These are phyloP conservation scores for Karalla daura DNA, from an alignment of 2,797 vertebrate genomes.

Conservation along the genomic window DNA sequence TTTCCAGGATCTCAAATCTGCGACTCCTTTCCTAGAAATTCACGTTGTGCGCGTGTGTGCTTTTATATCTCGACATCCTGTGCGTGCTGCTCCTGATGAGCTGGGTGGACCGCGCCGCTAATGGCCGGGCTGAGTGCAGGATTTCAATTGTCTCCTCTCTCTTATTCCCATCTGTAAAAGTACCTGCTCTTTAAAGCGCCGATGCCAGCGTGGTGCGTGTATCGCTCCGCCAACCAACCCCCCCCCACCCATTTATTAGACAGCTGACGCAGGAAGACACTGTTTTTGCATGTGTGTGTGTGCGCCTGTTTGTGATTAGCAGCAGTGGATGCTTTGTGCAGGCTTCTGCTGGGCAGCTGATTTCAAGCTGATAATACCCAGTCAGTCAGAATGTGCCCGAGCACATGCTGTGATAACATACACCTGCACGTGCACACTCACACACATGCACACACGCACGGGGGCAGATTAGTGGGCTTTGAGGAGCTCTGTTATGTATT, in stretches of 20 bases:
- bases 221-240: constrained; percentile 40
- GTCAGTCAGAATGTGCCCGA: constrained; percentile 86
- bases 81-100: constrained; percentile 60
- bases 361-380: constrained; percentile 85
- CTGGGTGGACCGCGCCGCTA: constrained; percentile 15
- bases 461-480: constrained; percentile 89
- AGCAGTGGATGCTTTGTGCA: constrained; percentile 71
- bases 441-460: constrained; percentile 12
- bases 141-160: constrained; percentile 76
- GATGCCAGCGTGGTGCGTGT: constrained; percentile 45
- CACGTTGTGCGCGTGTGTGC: not conserved
- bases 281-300: constrained; percentile 59
- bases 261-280: constrained; percentile 37
- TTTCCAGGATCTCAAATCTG: constrained; percentile 14
- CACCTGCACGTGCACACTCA: constrained; percentile 23
- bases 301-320: constrained; percentile 58
- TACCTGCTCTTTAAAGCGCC: constrained; percentile 55
- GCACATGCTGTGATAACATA: constrained; percentile 64
- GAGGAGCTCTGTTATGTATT: constrained; percentile 92
- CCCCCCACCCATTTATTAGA: constrained; percentile 52
- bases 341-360: constrained; percentile 90
- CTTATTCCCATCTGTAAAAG: constrained; percentile 36
- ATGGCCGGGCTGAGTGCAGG: constrained; percentile 14
- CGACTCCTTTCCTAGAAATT: not conserved
- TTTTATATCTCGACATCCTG: constrained; percentile 13